A percentile compares a stretch with the other conserved stretches of the same genome.
These are phyloP conservation scores for Trogon melanurus DNA, from an alignment of 2,113 vertebrate species.

Conservation along the genomic window DNA sequence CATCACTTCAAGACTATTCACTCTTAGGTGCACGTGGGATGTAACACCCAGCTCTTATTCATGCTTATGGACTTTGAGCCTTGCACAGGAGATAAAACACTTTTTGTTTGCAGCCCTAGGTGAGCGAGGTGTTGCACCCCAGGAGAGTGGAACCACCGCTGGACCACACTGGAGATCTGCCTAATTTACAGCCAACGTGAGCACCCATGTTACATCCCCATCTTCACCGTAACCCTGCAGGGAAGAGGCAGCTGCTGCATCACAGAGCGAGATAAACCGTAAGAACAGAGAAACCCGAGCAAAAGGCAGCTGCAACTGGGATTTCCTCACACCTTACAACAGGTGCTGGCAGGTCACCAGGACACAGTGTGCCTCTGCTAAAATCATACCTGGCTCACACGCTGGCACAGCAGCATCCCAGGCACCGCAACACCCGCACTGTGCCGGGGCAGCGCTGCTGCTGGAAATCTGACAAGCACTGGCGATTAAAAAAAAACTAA, in stretches of 20 bases:
- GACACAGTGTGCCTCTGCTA: accelerated
- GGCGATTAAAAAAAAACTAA: not conserved
- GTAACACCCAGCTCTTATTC: not conserved
- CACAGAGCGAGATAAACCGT: not conserved
- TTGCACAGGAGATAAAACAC: accelerated
- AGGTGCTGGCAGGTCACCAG: not conserved
- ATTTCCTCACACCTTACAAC: not conserved
- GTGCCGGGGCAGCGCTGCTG: accelerated
- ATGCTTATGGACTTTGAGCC: accelerated
- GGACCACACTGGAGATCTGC: not conserved
- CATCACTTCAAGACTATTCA: not conserved
- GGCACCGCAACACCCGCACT: accelerated
- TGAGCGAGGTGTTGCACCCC: accelerated
- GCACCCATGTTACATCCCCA: not conserved
- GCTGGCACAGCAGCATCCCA: not conserved
- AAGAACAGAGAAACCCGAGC: no score
- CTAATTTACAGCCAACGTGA: not conserved
- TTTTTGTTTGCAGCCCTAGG: not conserved
- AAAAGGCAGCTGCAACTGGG: not conserved
- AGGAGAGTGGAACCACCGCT: not conserved
- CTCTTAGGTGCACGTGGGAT: accelerated
- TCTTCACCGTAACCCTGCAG: not conserved
- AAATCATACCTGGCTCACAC: not conserved
- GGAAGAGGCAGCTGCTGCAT: not conserved
- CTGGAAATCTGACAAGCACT: not conserved